These are phyloP conservation scores for Scaptomyza caliginosa DNA, from an alignment of 2,888 invertebrate genomes.

Conservation along the genomic window DNA sequence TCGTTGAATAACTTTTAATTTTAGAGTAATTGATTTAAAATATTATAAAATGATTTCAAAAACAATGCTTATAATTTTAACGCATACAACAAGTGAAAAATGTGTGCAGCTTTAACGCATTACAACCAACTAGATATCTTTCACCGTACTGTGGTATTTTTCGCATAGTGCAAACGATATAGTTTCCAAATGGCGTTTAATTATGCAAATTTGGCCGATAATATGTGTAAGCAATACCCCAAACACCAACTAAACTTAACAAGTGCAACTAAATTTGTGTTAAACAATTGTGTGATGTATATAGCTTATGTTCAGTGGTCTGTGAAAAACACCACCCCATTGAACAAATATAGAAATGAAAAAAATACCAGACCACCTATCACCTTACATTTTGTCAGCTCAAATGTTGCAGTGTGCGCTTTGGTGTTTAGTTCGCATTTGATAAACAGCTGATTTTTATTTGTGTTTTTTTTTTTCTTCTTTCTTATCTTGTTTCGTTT, in stretches of 20 bases:
- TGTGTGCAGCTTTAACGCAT: constrained; percentile 17
- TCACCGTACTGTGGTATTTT: constrained; percentile 43
- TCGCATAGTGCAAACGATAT: constrained; percentile 15
- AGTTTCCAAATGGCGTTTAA: constrained; percentile 73
- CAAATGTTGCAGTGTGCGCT: constrained; percentile 33
- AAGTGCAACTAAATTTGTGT: too few species aligned
- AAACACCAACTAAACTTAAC: not conserved
- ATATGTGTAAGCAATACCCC: constrained; percentile 74
- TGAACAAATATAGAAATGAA: constrained; percentile 6
- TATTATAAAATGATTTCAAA: constrained; percentile 32
- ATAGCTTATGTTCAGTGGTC: not conserved
- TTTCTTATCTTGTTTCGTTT: not conserved
- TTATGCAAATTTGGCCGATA: constrained; percentile 73
- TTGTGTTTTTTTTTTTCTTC: constrained; percentile 31
- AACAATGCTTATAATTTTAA: constrained; percentile 9
- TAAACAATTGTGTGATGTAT: not conserved
- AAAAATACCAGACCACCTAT: constrained; percentile 40
- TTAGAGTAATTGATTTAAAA: not conserved
- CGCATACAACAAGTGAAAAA: constrained; percentile 4
- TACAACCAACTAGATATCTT: constrained; percentile 15
- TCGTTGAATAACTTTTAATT: constrained; percentile 1
- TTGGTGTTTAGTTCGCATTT: constrained; percentile 41
- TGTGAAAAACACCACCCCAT: constrained; percentile 4
- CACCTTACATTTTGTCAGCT: constrained; percentile 36
- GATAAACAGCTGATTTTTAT: constrained; percentile 51